Conservation (phyloP, 2,113 vertebrate genomes). For the Piaya cayana region DNA sequence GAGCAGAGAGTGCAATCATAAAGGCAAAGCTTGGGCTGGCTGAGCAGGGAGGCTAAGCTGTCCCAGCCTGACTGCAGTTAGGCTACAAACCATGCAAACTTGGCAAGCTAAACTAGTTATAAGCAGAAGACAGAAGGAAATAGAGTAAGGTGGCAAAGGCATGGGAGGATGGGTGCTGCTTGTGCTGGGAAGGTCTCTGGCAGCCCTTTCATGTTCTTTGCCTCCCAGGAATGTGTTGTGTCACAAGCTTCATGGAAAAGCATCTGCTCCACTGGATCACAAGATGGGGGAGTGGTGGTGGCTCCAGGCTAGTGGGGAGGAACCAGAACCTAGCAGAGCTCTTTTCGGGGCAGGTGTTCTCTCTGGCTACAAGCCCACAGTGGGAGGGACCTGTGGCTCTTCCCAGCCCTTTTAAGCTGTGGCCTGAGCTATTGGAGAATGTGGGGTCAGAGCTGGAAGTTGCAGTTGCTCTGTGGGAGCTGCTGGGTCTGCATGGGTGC, state of each 20-base stretch:
- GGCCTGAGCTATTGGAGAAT: not conserved
- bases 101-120: not conserved
- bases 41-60: not conserved
- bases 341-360: not conserved
- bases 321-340: not conserved
- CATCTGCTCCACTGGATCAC: not conserved
- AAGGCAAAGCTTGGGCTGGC: not conserved
- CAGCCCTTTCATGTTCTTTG: constrained; percentile 23
- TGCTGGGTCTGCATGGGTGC: not conserved
- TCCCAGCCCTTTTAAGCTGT: not conserved
- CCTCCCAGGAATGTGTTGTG: not conserved
- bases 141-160: not conserved
- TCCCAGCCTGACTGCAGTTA: not conserved
- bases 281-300: not conserved
- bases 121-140: not conserved
- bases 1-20: not conserved
- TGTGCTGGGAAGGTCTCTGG: not conserved
- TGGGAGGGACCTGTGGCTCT: not conserved
- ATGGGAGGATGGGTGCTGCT: not conserved
- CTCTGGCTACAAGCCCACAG: not conserved
- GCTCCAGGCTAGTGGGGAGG: not conserved
- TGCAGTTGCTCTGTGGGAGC: not conserved
- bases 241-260: not conserved
- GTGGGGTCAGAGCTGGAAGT: not conserved
- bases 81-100: not conserved